A percentile compares a stretch with the other conserved stretches of the same genome.
Evolutionary conservation across 2,888 invertebrate species (phyloP).

Genomic region (Drosophila sordidula): DNA sequence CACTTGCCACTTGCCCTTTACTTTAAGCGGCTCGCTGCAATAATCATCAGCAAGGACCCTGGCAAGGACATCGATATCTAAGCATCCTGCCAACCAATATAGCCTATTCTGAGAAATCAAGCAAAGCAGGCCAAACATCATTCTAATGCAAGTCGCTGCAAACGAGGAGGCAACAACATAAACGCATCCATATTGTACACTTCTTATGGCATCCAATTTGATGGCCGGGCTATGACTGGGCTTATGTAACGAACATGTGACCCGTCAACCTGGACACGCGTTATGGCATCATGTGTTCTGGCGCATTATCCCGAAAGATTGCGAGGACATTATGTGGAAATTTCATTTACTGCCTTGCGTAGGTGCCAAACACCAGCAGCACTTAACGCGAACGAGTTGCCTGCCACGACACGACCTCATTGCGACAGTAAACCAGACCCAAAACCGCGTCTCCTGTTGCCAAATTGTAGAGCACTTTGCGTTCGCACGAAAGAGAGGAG

Average conservation of each 20-base stretch:
- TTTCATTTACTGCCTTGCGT: constrained; percentile 46
- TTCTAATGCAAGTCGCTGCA: constrained; percentile 60
- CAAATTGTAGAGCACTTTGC: constrained; percentile 27
- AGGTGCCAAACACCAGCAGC: constrained; percentile 53
- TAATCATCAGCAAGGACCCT: constrained; percentile 24
- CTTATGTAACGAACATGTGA: constrained; percentile 11
- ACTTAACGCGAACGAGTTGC: constrained; percentile 48
- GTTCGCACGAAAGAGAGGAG: neutral
- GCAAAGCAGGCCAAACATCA: constrained; percentile 33
- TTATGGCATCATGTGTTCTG: neutral
- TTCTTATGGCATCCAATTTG: constrained; percentile 8
- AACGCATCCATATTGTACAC: constrained; percentile 46
- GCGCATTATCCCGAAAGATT: constrained; percentile 24
- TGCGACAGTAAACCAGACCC: constrained; percentile 1
- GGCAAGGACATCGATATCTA: constrained; percentile 25
- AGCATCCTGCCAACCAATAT: constrained; percentile 44
- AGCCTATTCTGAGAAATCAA: constrained; percentile 44
- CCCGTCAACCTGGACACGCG: constrained; percentile 4
- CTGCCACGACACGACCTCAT: constrained; percentile 29
- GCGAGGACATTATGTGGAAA: constrained; percentile 47
- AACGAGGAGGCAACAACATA: constrained; percentile 39
- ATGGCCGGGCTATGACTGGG: no score
- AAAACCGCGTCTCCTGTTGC: constrained; percentile 28
- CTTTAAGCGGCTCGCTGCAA: constrained; percentile 9
- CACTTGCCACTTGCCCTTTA: constrained; percentile 20